phyloP scores from a whole-genome alignment of 2,797 vertebrate species.

The Darevskia mixta region DNA sequence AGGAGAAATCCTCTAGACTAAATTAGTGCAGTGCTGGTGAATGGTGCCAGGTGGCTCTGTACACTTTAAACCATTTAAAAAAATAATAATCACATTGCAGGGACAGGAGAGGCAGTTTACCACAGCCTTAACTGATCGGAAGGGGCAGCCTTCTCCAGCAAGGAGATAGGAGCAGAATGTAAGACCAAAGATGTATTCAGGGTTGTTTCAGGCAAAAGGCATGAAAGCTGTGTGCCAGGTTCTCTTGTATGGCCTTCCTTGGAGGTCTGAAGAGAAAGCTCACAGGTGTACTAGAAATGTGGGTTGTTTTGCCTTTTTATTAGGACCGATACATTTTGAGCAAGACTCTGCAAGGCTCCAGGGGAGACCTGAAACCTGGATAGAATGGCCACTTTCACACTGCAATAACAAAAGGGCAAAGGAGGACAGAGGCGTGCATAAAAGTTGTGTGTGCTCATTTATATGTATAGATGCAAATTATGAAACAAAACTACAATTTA shows the following conservation, averaged over 20 bases:
- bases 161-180: too few relatives aligned
- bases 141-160: not conserved
- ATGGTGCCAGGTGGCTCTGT: fast-evolving
- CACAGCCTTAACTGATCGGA: not conserved
- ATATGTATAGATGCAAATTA: too few relatives aligned
- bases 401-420: too few relatives aligned
- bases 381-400: not conserved
- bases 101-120: not conserved
- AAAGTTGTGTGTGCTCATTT: too few relatives aligned
- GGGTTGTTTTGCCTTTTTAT: not conserved
- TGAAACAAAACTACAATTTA: too few relatives aligned
- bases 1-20: not conserved
- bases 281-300: not conserved
- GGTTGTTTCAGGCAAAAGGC: too few relatives aligned
- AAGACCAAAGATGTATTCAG: not conserved
- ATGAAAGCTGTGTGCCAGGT: not conserved
- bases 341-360: not conserved
- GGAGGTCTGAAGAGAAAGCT: not conserved
- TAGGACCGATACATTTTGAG: not conserved
- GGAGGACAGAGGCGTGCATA: too few relatives aligned
- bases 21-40: not conserved
- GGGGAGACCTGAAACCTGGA: not conserved
- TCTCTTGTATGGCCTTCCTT: not conserved
- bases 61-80: fast-evolving
- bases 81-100: not conserved